Conservation (phyloP, 2,888 invertebrate genomes). For the Neoitamus cyanurus region DNA sequence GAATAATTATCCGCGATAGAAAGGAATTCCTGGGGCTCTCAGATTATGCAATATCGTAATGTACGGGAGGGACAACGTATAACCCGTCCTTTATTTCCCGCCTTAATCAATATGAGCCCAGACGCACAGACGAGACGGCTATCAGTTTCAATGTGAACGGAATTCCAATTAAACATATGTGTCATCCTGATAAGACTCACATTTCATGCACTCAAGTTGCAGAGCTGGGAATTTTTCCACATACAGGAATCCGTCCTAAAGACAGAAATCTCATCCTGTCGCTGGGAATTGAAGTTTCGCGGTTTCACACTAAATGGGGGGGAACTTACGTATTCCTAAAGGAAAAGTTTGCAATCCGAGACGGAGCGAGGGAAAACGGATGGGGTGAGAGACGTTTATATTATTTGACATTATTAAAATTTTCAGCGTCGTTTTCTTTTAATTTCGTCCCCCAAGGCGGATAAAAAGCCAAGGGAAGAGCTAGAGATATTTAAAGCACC, state of each 20-base stretch:
- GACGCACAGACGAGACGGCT: not conserved
- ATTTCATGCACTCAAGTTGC: constrained; percentile 28
- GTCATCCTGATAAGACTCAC: constrained; percentile 37
- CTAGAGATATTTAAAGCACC: no score
- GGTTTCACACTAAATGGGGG: constrained; percentile 17
- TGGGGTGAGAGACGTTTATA: no score
- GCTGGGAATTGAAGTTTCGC: constrained; percentile 17
- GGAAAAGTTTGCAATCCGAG: not conserved
- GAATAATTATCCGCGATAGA: not conserved
- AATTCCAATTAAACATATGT: constrained; percentile 40
- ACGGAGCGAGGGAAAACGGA: no score
- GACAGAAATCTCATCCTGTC: not conserved
- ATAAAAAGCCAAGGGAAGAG: no score
- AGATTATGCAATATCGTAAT: not conserved
- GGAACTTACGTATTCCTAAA: constrained; percentile 36
- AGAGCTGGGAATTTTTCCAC: not conserved
- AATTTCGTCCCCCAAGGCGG: no score
- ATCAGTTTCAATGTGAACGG: constrained; percentile 38
- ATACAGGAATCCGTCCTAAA: not conserved
- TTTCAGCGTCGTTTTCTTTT: no score
- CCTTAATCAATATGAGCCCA: not conserved
- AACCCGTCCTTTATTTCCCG: not conserved
- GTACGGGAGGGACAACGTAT: not conserved
- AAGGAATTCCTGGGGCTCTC: not conserved
- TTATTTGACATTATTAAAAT: no score